These are phyloP conservation scores for Trichomycterus rosablanca DNA, from an alignment of 2,113 vertebrate genomes.

Conservation along the genomic window DNA sequence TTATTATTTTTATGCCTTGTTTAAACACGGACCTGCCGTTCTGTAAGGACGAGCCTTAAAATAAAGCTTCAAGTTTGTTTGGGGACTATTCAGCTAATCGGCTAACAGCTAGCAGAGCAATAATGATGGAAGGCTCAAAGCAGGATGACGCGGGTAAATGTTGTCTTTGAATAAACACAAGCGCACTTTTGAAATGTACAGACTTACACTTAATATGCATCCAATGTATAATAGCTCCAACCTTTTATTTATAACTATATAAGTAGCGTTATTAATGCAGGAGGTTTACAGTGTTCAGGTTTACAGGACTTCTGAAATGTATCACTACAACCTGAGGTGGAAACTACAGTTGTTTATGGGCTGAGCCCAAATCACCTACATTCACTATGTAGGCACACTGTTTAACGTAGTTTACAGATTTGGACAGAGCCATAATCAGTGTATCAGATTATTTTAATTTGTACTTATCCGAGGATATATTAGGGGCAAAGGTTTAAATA, in stretches of 20 bases:
- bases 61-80: background rate
- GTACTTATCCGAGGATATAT: too few relatives aligned
- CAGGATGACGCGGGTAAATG: slow-evolving; percentile 16
- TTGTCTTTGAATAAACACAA: too few relatives aligned
- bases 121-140: slow-evolving; percentile 1
- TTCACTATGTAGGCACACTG: background rate
- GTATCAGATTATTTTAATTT: too few relatives aligned
- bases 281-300: background rate
- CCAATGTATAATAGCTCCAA: too few relatives aligned
- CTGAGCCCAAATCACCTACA: background rate
- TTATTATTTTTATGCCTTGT: background rate
- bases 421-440: too few relatives aligned
- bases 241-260: too few relatives aligned
- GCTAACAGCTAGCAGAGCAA: background rate
- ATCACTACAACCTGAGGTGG: background rate
- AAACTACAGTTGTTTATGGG: background rate
- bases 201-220: too few relatives aligned
- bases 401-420: too few relatives aligned
- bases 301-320: background rate
- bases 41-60: background rate
- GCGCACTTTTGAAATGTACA: too few relatives aligned
- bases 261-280: too few relatives aligned
- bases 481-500: too few relatives aligned
- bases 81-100: background rate
- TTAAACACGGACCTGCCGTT: background rate